Percentiles rank a stretch among this genome's conserved stretches.
phyloP scores from a whole-genome alignment of 2,797 vertebrate genomes.

The Neosilurus mollespiculum region DNA sequence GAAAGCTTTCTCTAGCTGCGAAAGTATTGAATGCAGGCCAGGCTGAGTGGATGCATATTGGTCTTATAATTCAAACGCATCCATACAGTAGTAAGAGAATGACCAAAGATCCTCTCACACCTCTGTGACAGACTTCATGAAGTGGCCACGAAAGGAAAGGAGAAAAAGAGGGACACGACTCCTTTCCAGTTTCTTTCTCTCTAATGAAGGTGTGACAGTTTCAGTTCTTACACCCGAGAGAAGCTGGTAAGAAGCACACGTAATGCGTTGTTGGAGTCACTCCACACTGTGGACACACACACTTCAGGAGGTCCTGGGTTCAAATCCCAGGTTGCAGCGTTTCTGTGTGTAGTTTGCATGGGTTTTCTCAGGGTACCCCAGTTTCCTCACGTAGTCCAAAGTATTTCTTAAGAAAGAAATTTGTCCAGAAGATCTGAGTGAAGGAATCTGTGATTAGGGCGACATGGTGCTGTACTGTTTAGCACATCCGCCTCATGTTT shows the following conservation, averaged over 20 bases:
- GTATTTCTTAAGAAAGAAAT: no score
- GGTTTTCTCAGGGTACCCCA: no score
- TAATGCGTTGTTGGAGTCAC: slow-evolving; percentile 38
- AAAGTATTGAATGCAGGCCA: slow-evolving; percentile 67
- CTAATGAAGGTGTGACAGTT: slow-evolving; percentile 58
- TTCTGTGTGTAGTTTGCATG: no score
- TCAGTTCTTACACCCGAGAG: slow-evolving; percentile 60
- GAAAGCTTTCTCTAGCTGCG: slow-evolving; percentile 57
- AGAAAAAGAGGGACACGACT: slow-evolving; percentile 1
- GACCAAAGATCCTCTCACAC: slow-evolving; percentile 46
- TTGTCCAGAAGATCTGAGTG: no score
- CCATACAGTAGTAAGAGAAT: slow-evolving; percentile 40
- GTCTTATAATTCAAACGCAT: slow-evolving; percentile 27
- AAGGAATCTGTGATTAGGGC: no score
- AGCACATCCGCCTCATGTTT: no score
- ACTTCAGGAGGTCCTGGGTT: neutral
- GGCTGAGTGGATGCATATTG: slow-evolving; percentile 41
- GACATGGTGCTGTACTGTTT: no score
- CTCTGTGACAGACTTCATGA: slow-evolving; percentile 40
- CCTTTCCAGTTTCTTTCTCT: slow-evolving; percentile 11
- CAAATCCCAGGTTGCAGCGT: no score
- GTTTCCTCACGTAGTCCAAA: no score
- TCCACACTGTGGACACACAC: slow-evolving; percentile 24
- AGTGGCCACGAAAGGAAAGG: slow-evolving; percentile 39
- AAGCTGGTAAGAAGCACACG: slow-evolving; percentile 55